Evolutionary conservation across 1,140 invertebrate genomes (phyloP).

Genomic region (Drosophila pachea): DNA sequence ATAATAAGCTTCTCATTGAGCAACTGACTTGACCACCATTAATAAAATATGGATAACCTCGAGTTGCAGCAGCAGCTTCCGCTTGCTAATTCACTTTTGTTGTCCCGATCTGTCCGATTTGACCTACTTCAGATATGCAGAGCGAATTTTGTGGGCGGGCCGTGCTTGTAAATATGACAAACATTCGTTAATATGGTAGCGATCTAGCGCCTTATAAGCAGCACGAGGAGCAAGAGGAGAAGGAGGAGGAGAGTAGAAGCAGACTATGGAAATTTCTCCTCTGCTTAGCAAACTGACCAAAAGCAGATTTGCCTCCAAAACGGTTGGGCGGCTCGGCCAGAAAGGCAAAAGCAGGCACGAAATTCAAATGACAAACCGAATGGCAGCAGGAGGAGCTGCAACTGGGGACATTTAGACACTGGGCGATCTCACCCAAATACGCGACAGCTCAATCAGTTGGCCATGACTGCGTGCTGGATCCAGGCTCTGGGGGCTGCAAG

Average conservation of each 20-base stretch:
- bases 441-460: constrained; percentile 75
- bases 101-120: constrained; percentile 16
- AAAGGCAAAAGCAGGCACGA: constrained; percentile 52
- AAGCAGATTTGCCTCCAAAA: constrained; percentile 36
- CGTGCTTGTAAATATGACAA: constrained; percentile 57
- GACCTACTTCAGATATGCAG: constrained; percentile 19
- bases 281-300: constrained; percentile 15
- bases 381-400: constrained; percentile 19
- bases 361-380: constrained; percentile 56
- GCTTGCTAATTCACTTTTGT: constrained; percentile 50
- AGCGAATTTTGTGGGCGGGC: constrained; percentile 51
- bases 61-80: constrained; percentile 28
- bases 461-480: constrained; percentile 69
- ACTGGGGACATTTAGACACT: constrained; percentile 48
- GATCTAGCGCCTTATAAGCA: constrained; percentile 55
- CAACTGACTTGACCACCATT: constrained; percentile 40
- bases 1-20: too few relatives aligned
- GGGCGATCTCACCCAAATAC: constrained; percentile 72
- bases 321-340: constrained; percentile 37
- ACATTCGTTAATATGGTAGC: constrained; percentile 53
- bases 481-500: too few relatives aligned
- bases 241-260: constrained; percentile 33
- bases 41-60: constrained; percentile 49
- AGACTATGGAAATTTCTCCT: constrained; percentile 60
- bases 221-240: constrained; percentile 27